Base-by-base conservation (phyloP, 2,113 vertebrate species). In the Micronycteris hirsuta region DNA sequence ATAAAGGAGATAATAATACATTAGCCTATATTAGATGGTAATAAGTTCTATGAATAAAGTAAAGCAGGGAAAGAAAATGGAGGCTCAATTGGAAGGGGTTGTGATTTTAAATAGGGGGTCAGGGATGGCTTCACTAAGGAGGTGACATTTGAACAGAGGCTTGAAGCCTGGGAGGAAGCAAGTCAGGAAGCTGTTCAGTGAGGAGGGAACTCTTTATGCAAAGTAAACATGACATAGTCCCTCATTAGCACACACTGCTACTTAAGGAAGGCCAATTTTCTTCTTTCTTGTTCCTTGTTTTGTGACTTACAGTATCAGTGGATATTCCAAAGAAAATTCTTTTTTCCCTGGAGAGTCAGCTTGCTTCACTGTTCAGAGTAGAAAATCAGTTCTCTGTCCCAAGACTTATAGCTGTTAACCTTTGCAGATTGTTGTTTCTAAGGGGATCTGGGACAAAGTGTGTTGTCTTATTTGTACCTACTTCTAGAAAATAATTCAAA, bases 401-500 rank as follows among this genome's bases (percentile, higher is more conserved):
- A 7, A 77, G n/a, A 67, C 28, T 0, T 83, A 16, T 24, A 47
- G 58, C 26, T 65, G 2, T 83, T 95, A 22, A 58, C 67, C n/a
- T 77, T 74, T 82, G 28, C 38, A 83, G 24, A 31, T 26, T 87
- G 45, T 54, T 88, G 6, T 20, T 61, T 38, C 31, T 65, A 36
- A 17, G 20, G 58, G 47, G 11, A 89, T 41, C 36, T 89, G 38
- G 45, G 49, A 20, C 45, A 92, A 80, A 68, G 36, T 56, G 31
- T 41, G 92, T 92, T 71, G 14, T 82, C 38, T 82, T 73, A 43
- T 67, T 83, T 36, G 24, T 67, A 49, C 68, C 14, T 91, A 68
- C 19, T 83, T 89, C 63, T 95, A 84, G 61, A 81, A 95, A 58
- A 24, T n/a, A 86, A 45, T 65, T 93, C 41, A 58, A 81, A 87